A percentile compares a stretch with the other conserved stretches of the same genome.
Evolutionary conservation across 2,888 invertebrate species (phyloP).

Genomic region (Pemphredon lugubris): DNA sequence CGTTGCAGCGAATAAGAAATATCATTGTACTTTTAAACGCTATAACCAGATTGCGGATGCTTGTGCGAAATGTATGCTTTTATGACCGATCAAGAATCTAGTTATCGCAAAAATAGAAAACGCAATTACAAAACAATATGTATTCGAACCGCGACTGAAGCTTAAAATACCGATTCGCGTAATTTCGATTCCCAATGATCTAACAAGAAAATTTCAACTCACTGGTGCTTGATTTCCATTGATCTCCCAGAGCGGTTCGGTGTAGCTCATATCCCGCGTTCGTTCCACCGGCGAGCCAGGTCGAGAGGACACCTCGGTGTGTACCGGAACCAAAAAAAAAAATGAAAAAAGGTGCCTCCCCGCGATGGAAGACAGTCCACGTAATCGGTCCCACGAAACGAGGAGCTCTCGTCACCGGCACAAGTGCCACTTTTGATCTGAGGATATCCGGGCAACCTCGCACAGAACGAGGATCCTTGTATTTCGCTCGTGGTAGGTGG

Average conservation of each 20-base stretch:
- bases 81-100: too few relatives aligned
- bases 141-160: too few relatives aligned
- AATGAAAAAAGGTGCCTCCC: constrained; percentile 36
- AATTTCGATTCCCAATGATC: too few relatives aligned
- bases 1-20: too few relatives aligned
- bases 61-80: too few relatives aligned
- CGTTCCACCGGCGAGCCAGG: constrained; percentile 40
- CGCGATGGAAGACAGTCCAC: background rate
- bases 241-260: constrained; percentile 79
- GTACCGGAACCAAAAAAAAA: constrained; percentile 36
- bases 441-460: constrained; percentile 16
- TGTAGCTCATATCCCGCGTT: constrained; percentile 78
- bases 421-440: constrained; percentile 41
- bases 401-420: constrained; percentile 12
- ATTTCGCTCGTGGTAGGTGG: background rate
- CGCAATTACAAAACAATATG: too few relatives aligned
- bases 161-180: too few relatives aligned
- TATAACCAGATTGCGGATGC: too few relatives aligned
- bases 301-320: constrained; percentile 16
- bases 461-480: constrained; percentile 7
- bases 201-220: constrained; percentile 57
- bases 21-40: too few relatives aligned
- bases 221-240: constrained; percentile 80
- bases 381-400: background rate
- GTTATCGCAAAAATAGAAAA: too few relatives aligned